Evolutionary conservation across 2,113 vertebrate species (phyloP).

Genomic region (Dromaius novaehollandiae): DNA sequence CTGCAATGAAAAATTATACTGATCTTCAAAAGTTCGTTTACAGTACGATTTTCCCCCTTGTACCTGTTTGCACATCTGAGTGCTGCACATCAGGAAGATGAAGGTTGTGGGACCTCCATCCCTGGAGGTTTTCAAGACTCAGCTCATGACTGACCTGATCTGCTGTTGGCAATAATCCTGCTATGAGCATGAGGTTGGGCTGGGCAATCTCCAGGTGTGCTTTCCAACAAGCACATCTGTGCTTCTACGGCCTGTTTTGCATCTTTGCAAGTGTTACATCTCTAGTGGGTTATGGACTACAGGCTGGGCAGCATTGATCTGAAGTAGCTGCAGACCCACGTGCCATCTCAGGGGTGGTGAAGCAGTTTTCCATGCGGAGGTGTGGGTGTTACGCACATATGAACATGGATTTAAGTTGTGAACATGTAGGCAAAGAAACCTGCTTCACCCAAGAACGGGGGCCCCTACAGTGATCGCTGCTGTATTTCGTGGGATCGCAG

Average conservation of each 20-base stretch:
- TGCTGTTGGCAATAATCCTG: not conserved
- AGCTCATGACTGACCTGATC: not conserved
- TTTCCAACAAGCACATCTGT: not conserved
- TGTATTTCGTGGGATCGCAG: not conserved
- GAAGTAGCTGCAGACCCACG: not conserved
- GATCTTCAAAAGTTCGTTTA: not conserved
- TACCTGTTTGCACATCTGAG: not conserved
- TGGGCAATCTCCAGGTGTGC: not conserved
- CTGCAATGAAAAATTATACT: not conserved
- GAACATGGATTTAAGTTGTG: not conserved
- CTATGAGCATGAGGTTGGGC: not conserved
- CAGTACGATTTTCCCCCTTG: not conserved
- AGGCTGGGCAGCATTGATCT: not conserved
- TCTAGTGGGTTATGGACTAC: not conserved
- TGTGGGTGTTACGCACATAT: not conserved
- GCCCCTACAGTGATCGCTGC: fast-evolving
- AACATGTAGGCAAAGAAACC: not conserved
- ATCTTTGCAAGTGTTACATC: not conserved
- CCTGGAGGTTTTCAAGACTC: not conserved
- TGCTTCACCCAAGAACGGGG: not conserved
- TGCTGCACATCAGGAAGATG: not conserved
- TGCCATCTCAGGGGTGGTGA: fast-evolving
- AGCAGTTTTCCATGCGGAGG: too few species aligned
- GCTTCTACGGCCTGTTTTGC: not conserved
- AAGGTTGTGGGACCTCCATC: not conserved